Base-by-base conservation (phyloP, 2,888 invertebrate genomes). In the Polyommatus iphigenia region DNA sequence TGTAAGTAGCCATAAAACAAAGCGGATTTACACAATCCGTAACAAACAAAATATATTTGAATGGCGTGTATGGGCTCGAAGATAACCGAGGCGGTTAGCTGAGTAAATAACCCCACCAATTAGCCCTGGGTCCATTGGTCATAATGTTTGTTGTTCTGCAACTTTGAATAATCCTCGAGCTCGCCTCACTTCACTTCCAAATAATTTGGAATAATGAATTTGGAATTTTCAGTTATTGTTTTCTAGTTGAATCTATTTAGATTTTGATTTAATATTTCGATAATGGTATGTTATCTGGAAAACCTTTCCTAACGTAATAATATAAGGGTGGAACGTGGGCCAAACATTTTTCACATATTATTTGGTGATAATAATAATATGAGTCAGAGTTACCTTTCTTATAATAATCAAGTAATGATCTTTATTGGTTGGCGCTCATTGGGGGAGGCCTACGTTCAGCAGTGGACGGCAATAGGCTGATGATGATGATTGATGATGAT, bases 91-190 rank as follows among this genome's bases (percentile, higher is more conserved):
- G 81, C 87, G 89, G 91, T 90, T 89, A 87, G 87, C 90, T 87
- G 88, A 89, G 91, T 90, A 91, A 94, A 93, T 93, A 93, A 88
- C 91, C 91, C 90, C 80, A 85, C 84, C 90, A 90, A 93, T 92
- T 92, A 93, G 92, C 90, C 90, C 89, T 85, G 91, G 93, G 90
- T 88, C 90, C 91, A 93, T 91, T 91, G 92, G 92, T 90, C 91
- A 91, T 91, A 88, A 89, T 91, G 89, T 90, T 91, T 93, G 92
- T 90, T 91, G 90, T 88, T 87, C 83, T 88, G 85, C 88, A 86
- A 89, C 87, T 90, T 89, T 83, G 84, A 85, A 85, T 82, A 80
- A 82, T 79, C 80, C 82, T 82, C 82, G 81, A 62, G 71, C 57
- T 62, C n/a, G 54, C 77, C 77, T 67, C 71, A 75, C 54, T 79